phyloP scores from a whole-genome alignment of 2,113 vertebrate genomes.

The Emberiza fucata region DNA sequence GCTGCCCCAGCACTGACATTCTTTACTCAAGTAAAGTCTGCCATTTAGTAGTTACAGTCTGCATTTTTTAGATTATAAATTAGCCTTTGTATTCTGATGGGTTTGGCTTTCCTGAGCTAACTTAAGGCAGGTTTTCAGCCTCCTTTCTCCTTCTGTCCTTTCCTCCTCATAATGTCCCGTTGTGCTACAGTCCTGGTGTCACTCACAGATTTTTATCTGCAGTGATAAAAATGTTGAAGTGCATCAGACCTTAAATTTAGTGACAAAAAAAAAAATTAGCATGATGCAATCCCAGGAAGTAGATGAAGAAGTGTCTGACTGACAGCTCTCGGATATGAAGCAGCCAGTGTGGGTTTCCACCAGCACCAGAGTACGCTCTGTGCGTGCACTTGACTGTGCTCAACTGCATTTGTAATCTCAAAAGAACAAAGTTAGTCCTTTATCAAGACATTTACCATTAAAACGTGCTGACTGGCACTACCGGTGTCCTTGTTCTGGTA shows the following conservation, averaged over 20 bases:
- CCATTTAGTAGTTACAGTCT: neutral
- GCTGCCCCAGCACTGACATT: neutral
- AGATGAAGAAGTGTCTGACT: constrained; percentile 28
- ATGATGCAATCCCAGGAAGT: constrained; percentile 64
- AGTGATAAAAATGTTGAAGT: constrained; percentile 49
- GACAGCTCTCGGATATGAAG: neutral
- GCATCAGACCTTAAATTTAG: constrained; percentile 64
- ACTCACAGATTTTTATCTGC: constrained; percentile 33
- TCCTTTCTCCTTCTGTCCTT: neutral
- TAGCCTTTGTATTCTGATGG: neutral
- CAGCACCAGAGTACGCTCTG: neutral
- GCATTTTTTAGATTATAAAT: neutral
- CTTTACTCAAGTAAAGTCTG: neutral
- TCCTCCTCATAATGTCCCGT: neutral
- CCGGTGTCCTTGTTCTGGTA: accelerated
- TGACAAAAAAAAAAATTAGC: constrained; percentile 5
- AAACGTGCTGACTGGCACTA: neutral
- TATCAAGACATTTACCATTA: neutral
- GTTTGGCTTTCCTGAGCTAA: neutral
- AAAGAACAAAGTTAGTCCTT: neutral
- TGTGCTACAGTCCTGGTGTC: neutral
- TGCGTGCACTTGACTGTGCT: neutral
- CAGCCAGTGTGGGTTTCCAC: neutral
- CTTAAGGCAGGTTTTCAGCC: neutral
- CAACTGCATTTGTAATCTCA: neutral